Base-by-base conservation (phyloP, 2,888 invertebrate species). In the Pollenia angustigena region DNA sequence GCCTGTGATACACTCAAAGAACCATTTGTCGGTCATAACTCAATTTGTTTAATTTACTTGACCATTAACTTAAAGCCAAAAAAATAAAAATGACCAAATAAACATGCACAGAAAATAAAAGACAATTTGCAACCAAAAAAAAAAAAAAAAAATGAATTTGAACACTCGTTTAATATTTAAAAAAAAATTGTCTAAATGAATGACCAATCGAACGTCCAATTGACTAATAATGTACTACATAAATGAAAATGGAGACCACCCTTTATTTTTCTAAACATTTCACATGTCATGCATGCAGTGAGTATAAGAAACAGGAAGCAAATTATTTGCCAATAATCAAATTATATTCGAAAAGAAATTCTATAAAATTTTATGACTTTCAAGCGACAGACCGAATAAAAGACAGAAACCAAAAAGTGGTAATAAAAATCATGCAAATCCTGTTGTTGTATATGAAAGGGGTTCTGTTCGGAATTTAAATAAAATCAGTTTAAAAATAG, bases 21-120 rank as follows among this genome's bases (percentile, higher is more conserved):
- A 72, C 12, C 68, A 78, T 90, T 90, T 90, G 90, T 90, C 89
- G 88, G 89, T 89, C 88, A 89, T 90, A 90, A 90, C 88, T 90
- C 89, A 89, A 89, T 90, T 89, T 89, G 87, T 88, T 88, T 89
- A 89, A 89, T 88, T 88, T 88, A 76, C 60, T 82, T 88, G 78
- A 58, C 66, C 81, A 85, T 78, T 48, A 79, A 72, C 18, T 44
- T 11, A 74, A 56, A 64, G 12, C 2, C 18, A 18, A 74, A 48
- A 48, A 66, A 18, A 54, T 4, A 32, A 44, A 44, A n/a, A 78
- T 78, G 42, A 18, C 32, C 71, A 71, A 69, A 54, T 60, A 60
- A 66, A 52, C 52, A 74, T 66, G 46, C 56, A 58, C 23, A 66
- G 14, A 44, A 58, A 40, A 74, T 50, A 50, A 72, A 44, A 52